phyloP scores from a whole-genome alignment of 2,113 vertebrate species.

The Gallinago jamesoni region DNA sequence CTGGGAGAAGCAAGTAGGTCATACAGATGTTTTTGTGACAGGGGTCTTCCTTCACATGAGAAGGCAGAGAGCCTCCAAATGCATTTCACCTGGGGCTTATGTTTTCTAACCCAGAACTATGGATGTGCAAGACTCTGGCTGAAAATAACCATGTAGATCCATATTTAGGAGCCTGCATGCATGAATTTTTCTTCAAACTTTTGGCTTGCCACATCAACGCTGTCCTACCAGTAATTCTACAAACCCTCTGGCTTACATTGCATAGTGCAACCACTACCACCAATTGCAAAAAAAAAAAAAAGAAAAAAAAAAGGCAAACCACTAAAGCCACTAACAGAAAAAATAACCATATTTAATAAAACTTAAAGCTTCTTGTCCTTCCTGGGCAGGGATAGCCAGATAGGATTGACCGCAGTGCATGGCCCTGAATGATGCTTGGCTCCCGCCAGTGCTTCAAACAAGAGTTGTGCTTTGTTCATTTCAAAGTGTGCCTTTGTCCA shows the following conservation, averaged over 20 bases:
- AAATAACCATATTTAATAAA: background rate
- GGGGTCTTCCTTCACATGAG: conserved; percentile 29
- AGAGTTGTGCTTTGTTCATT: background rate
- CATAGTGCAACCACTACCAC: conserved; percentile 3
- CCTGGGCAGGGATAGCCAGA: background rate
- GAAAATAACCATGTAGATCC: conserved; percentile 62
- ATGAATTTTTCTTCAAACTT: conserved; percentile 62
- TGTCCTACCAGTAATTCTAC: conserved; percentile 60
- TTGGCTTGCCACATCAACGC: conserved; percentile 33
- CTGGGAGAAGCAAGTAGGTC: conserved; percentile 52
- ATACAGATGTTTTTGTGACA: conserved; percentile 58
- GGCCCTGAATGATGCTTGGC: background rate
- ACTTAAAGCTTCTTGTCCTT: background rate
- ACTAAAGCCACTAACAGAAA: background rate
- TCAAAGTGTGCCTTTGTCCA: background rate
- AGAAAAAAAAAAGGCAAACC: background rate
- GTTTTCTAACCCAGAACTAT: conserved; percentile 57
- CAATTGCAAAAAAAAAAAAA: background rate
- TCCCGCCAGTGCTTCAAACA: conserved; percentile 8
- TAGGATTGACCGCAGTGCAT: background rate
- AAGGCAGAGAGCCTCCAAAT: conserved; percentile 15
- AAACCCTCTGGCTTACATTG: conserved; percentile 48
- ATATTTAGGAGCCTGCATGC: conserved; percentile 63
- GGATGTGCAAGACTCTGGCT: conserved; percentile 64
- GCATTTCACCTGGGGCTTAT: conserved; percentile 56